Conservation (phyloP, 2,113 vertebrate species). For the Telmatochromis sp. region DNA sequence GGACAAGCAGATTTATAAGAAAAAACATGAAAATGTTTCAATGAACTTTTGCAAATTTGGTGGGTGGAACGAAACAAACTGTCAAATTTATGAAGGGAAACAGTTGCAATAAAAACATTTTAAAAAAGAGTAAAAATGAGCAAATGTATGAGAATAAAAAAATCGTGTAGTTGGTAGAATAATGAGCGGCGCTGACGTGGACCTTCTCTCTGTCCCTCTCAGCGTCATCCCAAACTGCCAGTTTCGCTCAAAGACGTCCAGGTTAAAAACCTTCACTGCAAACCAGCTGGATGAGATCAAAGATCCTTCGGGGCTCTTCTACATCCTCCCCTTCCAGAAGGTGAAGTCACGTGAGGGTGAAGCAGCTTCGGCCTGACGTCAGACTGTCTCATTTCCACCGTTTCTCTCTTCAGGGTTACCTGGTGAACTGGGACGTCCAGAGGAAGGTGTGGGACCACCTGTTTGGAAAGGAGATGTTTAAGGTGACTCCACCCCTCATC, state of each 20-base stretch:
- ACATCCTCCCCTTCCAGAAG: conserved; percentile 97
- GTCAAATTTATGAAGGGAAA: not conserved
- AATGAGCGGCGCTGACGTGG: fast-evolving
- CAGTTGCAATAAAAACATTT: not conserved
- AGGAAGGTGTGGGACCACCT: conserved; percentile 98
- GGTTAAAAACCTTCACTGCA: conserved; percentile 95
- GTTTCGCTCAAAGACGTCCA: conserved; percentile 93
- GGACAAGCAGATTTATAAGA: not conserved
- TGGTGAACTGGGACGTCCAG: conserved; percentile 99
- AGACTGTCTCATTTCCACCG: not conserved
- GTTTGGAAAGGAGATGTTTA: conserved; percentile 98
- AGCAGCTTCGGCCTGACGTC: not conserved
- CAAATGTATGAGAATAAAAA: not conserved
- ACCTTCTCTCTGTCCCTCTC: not conserved
- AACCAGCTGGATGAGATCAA: conserved; percentile 98
- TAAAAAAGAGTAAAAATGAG: not conserved
- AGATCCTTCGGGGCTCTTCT: conserved; percentile 95
- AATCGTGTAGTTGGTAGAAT: not conserved
- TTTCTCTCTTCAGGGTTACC: conserved; percentile 79
- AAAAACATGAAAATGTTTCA: not conserved
- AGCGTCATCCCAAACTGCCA: conserved; percentile 98
- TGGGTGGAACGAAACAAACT: fast-evolving
- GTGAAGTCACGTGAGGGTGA: conserved; percentile 44
- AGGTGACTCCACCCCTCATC: conserved; percentile 67
- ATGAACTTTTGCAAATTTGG: fast-evolving